phyloP scores from a whole-genome alignment of 1,140 invertebrate species.

The Brachionus paranguensis region DNA sequence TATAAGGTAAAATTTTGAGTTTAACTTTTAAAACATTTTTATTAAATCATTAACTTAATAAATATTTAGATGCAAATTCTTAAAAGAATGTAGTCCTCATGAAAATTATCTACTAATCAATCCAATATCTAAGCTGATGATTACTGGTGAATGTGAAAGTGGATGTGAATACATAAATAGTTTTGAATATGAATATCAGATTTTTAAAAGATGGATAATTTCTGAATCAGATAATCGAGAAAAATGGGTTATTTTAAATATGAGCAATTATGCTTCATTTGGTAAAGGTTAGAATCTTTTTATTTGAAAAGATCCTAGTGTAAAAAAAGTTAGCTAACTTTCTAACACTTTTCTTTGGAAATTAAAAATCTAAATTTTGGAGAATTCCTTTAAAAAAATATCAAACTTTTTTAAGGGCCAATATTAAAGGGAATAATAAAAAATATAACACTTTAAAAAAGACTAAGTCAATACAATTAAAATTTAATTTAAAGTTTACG shows the following conservation, averaged over 20 bases:
- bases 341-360: too few species aligned
- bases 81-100: neutral
- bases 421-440: too few species aligned
- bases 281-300: neutral
- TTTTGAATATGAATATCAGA: neutral
- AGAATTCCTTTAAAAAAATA: too few species aligned
- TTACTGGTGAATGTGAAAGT: neutral
- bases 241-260: neutral
- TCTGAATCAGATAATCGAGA: neutral
- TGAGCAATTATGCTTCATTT: neutral
- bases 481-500: too few species aligned
- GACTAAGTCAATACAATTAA: too few species aligned
- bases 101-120: neutral
- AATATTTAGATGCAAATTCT: neutral
- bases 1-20: neutral
- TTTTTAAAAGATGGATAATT: conserved; percentile 21
- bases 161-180: neutral
- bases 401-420: too few species aligned
- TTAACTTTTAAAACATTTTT: neutral
- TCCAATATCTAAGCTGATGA: conserved; percentile 21
- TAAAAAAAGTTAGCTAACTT: too few species aligned
- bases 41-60: neutral
- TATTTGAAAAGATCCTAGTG: too few species aligned
- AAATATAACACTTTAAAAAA: too few species aligned
- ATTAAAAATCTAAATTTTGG: too few species aligned